These are phyloP conservation scores for Acropternis orthonyx DNA, from an alignment of 2,797 vertebrate genomes.

Conservation along the genomic window DNA sequence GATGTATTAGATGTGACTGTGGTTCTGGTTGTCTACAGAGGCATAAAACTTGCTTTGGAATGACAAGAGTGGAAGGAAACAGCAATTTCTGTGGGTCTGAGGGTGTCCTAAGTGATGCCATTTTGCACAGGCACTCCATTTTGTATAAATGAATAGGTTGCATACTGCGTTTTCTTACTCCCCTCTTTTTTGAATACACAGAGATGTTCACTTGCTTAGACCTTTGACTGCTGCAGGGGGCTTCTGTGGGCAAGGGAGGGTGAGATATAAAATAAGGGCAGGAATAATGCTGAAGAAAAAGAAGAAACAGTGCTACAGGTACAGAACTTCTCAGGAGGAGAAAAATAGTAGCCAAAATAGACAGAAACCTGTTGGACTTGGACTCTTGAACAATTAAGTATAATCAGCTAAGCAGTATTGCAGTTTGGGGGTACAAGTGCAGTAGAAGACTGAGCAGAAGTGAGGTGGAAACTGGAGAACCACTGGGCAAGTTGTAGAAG, in stretches of 20 bases:
- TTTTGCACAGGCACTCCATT: neutral
- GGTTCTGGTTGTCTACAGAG: neutral
- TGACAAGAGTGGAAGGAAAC: neutral
- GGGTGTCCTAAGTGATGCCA: neutral
- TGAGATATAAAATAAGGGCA: neutral
- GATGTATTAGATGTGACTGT: neutral
- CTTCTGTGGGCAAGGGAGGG: neutral
- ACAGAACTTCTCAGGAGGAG: neutral
- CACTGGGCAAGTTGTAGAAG: neutral
- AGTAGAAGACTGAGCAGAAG: neutral
- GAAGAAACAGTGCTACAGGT: neutral
- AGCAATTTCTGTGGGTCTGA: no score
- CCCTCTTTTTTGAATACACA: neutral
- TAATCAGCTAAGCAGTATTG: neutral
- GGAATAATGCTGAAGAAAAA: neutral
- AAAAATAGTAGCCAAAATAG: no score
- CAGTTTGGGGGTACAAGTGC: neutral
- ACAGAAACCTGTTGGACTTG: neutral
- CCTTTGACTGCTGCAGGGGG: neutral
- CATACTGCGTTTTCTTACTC: neutral
- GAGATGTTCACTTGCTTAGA: neutral
- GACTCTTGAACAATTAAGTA: neutral
- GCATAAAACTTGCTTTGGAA: neutral
- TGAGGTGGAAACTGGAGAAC: neutral
- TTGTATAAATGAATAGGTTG: neutral